Evolutionary conservation across 1,140 invertebrate genomes (phyloP).

Genomic region (Parasteatoda tepidariorum): DNA sequence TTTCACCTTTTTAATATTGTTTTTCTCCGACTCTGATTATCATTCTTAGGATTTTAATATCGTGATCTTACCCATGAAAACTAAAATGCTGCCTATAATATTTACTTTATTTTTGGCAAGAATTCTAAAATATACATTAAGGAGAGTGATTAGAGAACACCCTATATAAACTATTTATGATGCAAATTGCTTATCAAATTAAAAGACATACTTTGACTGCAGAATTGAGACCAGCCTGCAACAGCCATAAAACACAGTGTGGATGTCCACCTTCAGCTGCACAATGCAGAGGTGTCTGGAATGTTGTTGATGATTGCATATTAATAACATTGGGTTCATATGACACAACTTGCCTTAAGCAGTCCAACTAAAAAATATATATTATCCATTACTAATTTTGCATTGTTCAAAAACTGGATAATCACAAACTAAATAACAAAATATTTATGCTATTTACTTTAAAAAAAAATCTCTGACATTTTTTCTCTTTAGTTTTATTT

Average conservation of each 20-base stretch:
- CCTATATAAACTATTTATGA: neutral
- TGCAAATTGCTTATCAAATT: neutral
- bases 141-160: neutral
- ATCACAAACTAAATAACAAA: neutral
- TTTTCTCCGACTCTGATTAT: too few relatives aligned
- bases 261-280: constrained; percentile 31
- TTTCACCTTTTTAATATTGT: too few relatives aligned
- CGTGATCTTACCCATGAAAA: too few relatives aligned
- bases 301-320: constrained; percentile 36
- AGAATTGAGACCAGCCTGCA: constrained; percentile 45
- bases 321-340: constrained; percentile 3
- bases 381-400: neutral
- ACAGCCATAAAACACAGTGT: constrained; percentile 25
- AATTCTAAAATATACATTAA: too few relatives aligned
- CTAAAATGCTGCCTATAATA: too few relatives aligned
- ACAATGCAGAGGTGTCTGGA: constrained; percentile 37
- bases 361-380: constrained; percentile 42
- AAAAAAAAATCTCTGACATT: neutral
- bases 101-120: too few relatives aligned
- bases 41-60: too few relatives aligned
- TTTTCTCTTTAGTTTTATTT: neutral
- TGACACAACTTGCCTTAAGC: constrained; percentile 36
- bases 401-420: neutral
- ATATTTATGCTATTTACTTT: neutral
- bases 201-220: constrained; percentile 52